Evolutionary conservation across 1,140 invertebrate genomes (phyloP).

Genomic region (Leucophenga varia): DNA sequence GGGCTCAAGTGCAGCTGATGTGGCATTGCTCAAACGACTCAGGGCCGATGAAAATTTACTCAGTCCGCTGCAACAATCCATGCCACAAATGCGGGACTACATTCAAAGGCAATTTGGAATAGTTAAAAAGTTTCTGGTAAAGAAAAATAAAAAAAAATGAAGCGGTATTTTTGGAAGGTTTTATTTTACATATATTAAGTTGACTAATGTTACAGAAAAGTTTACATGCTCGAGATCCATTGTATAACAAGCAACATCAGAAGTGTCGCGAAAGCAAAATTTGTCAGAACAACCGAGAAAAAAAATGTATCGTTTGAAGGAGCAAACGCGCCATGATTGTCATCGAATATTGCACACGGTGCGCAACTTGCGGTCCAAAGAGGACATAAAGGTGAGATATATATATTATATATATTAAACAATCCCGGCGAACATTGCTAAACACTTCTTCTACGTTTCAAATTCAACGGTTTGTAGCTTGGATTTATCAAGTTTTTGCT

Average conservation of each 20-base stretch:
- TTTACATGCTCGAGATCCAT: slow-evolving; percentile 35
- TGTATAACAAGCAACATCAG: slow-evolving; percentile 24
- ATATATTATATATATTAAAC: neutral
- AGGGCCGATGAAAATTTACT: slow-evolving; percentile 16
- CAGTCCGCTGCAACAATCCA: slow-evolving; percentile 10
- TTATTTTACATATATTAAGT: too few relatives aligned
- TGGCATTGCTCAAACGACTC: slow-evolving; percentile 22
- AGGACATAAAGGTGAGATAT: slow-evolving; percentile 16
- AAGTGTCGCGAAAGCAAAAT: slow-evolving; percentile 10
- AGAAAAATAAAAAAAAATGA: too few relatives aligned
- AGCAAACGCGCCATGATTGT: slow-evolving; percentile 40
- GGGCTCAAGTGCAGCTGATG: slow-evolving; percentile 25
- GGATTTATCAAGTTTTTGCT: too few relatives aligned
- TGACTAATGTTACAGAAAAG: too few relatives aligned
- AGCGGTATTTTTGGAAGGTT: too few relatives aligned
- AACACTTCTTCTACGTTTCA: too few relatives aligned
- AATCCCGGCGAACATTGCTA: too few relatives aligned
- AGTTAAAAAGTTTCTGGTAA: slow-evolving; percentile 29
- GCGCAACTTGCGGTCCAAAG: slow-evolving; percentile 3
- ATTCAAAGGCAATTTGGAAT: slow-evolving; percentile 17
- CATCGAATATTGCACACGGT: slow-evolving; percentile 27
- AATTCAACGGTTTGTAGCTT: too few relatives aligned
- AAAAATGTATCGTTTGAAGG: slow-evolving; percentile 24
- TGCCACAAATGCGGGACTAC: slow-evolving; percentile 15
- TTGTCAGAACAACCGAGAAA: slow-evolving; percentile 12